Conservation (phyloP, 2,888 invertebrate genomes). For the Emesis furor region DNA sequence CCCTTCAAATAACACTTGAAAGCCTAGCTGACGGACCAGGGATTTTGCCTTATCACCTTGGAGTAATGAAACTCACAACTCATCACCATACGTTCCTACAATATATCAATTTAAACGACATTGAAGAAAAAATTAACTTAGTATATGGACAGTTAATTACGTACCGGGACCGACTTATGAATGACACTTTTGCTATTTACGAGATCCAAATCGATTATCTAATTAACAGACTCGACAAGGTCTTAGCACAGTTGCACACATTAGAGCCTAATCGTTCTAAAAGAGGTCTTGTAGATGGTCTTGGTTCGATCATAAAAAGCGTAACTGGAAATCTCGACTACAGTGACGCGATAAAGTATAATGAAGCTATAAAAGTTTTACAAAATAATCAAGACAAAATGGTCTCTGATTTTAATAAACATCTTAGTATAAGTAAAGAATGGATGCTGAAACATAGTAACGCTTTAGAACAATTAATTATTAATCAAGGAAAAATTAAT, state of each 20-base stretch:
- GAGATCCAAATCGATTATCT: slow-evolving; percentile 5
- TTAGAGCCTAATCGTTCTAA: slow-evolving; percentile 4
- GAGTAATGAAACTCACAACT: too few species aligned
- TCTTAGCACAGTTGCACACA: neutral
- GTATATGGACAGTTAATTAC: neutral
- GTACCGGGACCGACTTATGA: neutral
- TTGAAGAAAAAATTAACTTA: neutral
- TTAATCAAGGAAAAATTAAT: neutral
- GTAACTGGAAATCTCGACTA: slow-evolving; percentile 52
- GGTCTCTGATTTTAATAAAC: neutral
- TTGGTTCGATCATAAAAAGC: slow-evolving; percentile 51
- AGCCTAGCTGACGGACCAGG: neutral
- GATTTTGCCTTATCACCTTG: neutral
- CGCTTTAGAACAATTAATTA: neutral
- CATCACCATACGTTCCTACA: neutral
- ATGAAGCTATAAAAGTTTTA: slow-evolving; percentile 8
- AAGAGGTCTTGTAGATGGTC: slow-evolving; percentile 39
- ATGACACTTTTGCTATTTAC: neutral
- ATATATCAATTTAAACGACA: neutral
- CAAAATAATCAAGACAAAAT: slow-evolving; percentile 10
- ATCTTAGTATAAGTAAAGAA: slow-evolving; percentile 12
- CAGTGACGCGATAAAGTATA: slow-evolving; percentile 48
- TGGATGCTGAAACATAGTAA: slow-evolving; percentile 7
- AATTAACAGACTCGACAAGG: neutral
- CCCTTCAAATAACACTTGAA: neutral